Evolutionary conservation across 2,888 invertebrate species (phyloP).

Genomic region (Pammene fasciana): DNA sequence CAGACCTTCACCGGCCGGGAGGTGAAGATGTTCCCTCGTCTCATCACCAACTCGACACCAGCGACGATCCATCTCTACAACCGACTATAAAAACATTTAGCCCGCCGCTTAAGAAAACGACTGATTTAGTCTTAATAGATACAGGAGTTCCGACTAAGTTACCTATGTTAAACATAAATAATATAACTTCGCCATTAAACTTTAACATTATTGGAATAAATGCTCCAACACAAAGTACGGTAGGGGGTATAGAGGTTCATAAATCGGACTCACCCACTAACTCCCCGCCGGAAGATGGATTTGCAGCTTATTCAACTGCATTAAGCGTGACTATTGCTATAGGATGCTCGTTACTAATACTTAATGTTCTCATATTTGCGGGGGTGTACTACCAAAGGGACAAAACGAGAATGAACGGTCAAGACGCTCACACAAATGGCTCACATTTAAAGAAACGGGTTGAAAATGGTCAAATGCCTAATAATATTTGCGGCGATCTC

Average conservation of each 20-base stretch:
- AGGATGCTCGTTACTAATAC: slow-evolving; percentile 94
- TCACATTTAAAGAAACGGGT: slow-evolving; percentile 87
- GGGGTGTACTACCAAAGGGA: slow-evolving; percentile 97
- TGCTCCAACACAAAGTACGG: slow-evolving; percentile 66
- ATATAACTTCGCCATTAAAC: slow-evolving; percentile 74
- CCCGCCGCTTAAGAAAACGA: slow-evolving; percentile 81
- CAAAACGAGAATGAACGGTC: slow-evolving; percentile 88
- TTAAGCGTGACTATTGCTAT: slow-evolving; percentile 97
- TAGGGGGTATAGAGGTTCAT: slow-evolving; percentile 62
- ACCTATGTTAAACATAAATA: slow-evolving; percentile 68
- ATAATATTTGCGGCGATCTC: slow-evolving; percentile 93
- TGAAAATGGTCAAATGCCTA: slow-evolving; percentile 94
- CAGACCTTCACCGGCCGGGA: slow-evolving; percentile 94
- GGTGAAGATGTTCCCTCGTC: slow-evolving; percentile 93
- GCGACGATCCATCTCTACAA: slow-evolving; percentile 85
- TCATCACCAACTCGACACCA: slow-evolving; percentile 90
- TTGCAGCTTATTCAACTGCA: slow-evolving; percentile 95
- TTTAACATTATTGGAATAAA: slow-evolving; percentile 73
- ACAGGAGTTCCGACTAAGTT: slow-evolving; percentile 71
- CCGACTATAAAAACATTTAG: slow-evolving; percentile 83
- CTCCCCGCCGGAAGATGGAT: slow-evolving; percentile 91
- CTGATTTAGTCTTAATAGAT: slow-evolving; percentile 76
- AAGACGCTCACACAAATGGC: slow-evolving; percentile 80
- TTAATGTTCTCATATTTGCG: slow-evolving; percentile 96
- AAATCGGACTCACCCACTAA: slow-evolving; percentile 78